Conservation (phyloP, 2,888 invertebrate genomes). For the Hemistola chrysoprasaria region DNA sequence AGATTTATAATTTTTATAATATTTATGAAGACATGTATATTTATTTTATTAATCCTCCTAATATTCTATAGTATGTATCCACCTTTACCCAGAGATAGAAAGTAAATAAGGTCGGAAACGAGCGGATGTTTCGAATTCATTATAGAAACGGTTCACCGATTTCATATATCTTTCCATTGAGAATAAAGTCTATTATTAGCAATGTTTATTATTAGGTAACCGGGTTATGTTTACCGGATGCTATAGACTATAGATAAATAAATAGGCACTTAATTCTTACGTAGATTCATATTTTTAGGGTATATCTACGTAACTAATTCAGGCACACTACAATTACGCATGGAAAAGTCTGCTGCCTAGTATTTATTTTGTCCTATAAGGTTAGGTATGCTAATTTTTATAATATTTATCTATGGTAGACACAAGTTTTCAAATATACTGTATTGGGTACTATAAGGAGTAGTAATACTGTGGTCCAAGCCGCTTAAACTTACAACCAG, state of each 20-base stretch:
- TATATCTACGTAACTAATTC: too few species aligned
- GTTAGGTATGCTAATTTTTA: too few species aligned
- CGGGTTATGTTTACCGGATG: conserved; percentile 26
- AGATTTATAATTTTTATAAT: too few species aligned
- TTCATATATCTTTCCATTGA: conserved; percentile 29
- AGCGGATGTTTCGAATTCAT: conserved; percentile 30
- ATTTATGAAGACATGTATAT: too few species aligned
- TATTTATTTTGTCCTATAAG: conserved; percentile 6
- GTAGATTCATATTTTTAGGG: conserved; percentile 3
- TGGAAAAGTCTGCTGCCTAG: conserved; percentile 13
- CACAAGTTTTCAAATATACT: conserved; percentile 11
- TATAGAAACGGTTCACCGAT: conserved; percentile 21
- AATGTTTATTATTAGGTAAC: conserved; percentile 26
- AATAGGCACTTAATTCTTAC: conserved; percentile 3
- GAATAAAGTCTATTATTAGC: conserved; percentile 28
- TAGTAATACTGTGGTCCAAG: too few species aligned
- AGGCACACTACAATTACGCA: too few species aligned
- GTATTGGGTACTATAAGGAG: too few species aligned
- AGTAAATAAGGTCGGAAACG: conserved; percentile 25
- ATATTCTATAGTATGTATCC: conserved; percentile 5
- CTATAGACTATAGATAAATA: conserved; percentile 1
- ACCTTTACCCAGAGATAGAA: conserved; percentile 16
- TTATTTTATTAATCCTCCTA: too few species aligned
- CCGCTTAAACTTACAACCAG: too few species aligned
- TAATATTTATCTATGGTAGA: too few species aligned